Conservation (phyloP, 2,797 vertebrate species). For the Acestrorhynchus altus region DNA sequence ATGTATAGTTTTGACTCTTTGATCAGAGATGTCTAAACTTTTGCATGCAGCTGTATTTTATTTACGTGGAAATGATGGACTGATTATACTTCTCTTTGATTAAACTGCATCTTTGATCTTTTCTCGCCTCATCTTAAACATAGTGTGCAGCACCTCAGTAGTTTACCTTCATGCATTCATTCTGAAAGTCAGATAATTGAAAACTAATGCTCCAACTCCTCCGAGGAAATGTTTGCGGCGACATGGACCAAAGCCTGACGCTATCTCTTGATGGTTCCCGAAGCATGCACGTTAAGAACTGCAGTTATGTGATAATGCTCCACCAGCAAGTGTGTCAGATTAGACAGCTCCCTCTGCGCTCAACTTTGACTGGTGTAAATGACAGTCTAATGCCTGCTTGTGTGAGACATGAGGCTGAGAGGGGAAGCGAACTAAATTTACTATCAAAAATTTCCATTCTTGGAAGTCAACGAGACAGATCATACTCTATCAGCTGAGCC, state of each 20-base stretch:
- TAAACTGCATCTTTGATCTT: too few species aligned
- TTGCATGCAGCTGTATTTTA: too few species aligned
- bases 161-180: background rate
- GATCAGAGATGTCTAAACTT: too few species aligned
- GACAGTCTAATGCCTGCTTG: background rate
- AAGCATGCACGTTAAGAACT: background rate
- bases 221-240: background rate
- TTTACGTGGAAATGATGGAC: too few species aligned
- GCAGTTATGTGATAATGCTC: background rate
- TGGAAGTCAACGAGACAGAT: slow-evolving; percentile 20
- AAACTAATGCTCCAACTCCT: slow-evolving; percentile 1
- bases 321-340: background rate
- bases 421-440: too few species aligned
- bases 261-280: background rate
- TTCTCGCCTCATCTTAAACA: background rate
- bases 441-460: slow-evolving; percentile 11
- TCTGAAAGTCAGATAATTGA: background rate
- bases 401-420: background rate
- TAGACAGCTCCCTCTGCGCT: background rate
- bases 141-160: background rate
- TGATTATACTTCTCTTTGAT: too few species aligned
- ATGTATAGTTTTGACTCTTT: too few species aligned
- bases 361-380: background rate
- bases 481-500: slow-evolving; percentile 32
- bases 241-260: background rate